These are phyloP conservation scores for Euproctis similis DNA, from an alignment of 2,888 invertebrate genomes.

Conservation along the genomic window DNA sequence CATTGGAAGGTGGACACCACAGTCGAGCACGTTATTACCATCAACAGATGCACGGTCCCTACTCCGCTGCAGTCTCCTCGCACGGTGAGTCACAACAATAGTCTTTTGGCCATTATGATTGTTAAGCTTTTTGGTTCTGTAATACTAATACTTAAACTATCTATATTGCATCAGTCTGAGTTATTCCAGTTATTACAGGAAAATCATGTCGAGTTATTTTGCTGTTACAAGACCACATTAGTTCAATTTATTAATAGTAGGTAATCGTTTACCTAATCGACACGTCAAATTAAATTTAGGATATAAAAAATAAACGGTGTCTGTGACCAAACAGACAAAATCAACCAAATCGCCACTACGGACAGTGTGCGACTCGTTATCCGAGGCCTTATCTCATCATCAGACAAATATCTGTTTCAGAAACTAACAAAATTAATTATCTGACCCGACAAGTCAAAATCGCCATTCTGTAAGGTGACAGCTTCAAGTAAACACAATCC, in stretches of 20 bases:
- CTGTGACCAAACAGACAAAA: slow-evolving; percentile 47
- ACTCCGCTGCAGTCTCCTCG: slow-evolving; percentile 70
- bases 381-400: slow-evolving; percentile 60
- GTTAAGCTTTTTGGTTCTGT: too few species aligned
- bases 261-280: too few species aligned
- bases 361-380: slow-evolving; percentile 47
- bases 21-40: slow-evolving; percentile 75
- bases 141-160: too few species aligned
- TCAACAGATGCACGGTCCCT: slow-evolving; percentile 75
- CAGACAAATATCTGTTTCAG: slow-evolving; percentile 51
- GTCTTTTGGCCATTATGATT: too few species aligned
- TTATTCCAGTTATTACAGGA: too few species aligned
- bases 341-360: slow-evolving; percentile 53
- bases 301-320: too few species aligned
- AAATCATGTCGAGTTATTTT: too few species aligned
- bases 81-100: slow-evolving; percentile 74
- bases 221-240: too few species aligned
- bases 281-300: too few species aligned
- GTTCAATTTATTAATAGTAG: too few species aligned
- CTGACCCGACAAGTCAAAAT: slow-evolving; percentile 66
- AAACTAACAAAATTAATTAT: slow-evolving; percentile 68
- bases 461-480: slow-evolving; percentile 72
- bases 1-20: slow-evolving; percentile 72
- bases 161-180: too few species aligned
- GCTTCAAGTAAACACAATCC: slow-evolving; percentile 74